Evolutionary conservation across 64 coral and sea anemone genomes (phyloP), one percentile per base, ranked within the genome.

Genomic region (Pocillopora damicornis): DNA sequence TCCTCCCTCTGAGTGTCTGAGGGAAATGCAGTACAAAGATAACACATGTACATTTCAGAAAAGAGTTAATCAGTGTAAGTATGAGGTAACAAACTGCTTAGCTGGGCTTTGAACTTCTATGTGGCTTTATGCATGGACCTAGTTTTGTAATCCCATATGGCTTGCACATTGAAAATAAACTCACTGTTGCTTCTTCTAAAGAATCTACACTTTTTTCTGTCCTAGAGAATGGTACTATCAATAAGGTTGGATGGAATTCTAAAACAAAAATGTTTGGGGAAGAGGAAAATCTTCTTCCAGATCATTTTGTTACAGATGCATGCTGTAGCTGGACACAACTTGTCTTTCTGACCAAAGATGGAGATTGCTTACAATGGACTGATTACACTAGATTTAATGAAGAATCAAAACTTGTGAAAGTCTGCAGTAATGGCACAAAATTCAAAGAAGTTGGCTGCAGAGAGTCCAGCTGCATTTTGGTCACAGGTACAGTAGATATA

Each of bases 171-270:
- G 42, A 51, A 51, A 51, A 51, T 51, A 51, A 51, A 51, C 42
- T 51, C 42, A 51, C 7, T 51, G 2, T 51, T 51, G 42, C 2
- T 87, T 42, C 11, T 17, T 87, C 58, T 63, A 38, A 60, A 65
- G 67, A 26, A 17, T 60, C 45, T 20, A n/a, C 42, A 0, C 61
- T 68, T 10, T 20, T 76, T 60, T 61, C 58, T 64, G 12, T 73
- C 83, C 76, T 25, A 95, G 93, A 86, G 60, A 73, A 92, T 81
- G 87, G 94, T 17, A 83, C 59, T 58, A 25, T 95, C 59, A 60
- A 23, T 37, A 59, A 80, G 7, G 79, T 60, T 22, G 94, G 94
- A 75, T 95, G 90, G 94, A 89, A 86, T 20, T 90, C 87, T 26
- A 87, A 76, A 74, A 75, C 35, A 71, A 78, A 76, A 74, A 13